Percentiles rank a stretch among this genome's conserved stretches.
Evolutionary conservation across 2,113 vertebrate species (phyloP).

Genomic region (Thunnus maccoyii): DNA sequence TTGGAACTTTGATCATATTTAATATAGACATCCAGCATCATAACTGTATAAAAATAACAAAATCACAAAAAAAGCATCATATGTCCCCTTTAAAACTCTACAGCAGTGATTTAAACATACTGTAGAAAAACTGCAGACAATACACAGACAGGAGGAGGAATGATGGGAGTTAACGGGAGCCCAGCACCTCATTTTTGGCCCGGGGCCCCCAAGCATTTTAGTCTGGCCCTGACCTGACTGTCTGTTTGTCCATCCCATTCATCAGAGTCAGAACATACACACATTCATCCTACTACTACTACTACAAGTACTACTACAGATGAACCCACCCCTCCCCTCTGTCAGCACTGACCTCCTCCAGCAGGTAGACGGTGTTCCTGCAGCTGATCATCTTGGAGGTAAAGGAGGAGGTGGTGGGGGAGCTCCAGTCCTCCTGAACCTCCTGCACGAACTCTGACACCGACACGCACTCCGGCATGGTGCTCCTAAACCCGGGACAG

Average conservation of each 20-base stretch:
- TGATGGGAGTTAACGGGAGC: neutral
- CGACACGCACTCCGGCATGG: slow-evolving; percentile 76
- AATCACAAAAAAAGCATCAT: too few relatives aligned
- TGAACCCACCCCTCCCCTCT: neutral
- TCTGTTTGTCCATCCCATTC: neutral
- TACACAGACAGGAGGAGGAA: too few relatives aligned
- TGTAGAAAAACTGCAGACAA: too few relatives aligned
- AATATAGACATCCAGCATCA: too few relatives aligned
- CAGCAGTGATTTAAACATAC: too few relatives aligned
- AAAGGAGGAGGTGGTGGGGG: slow-evolving; percentile 79
- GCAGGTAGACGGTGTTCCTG: slow-evolving; percentile 78
- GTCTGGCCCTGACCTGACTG: neutral
- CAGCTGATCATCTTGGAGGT: slow-evolving; percentile 78
- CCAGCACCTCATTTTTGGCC: neutral
- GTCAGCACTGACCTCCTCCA: slow-evolving; percentile 75
- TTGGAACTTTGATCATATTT: too few relatives aligned
- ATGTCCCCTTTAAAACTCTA: too few relatives aligned
- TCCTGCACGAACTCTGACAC: slow-evolving; percentile 75
- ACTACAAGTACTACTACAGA: neutral
- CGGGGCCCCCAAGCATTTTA: neutral
- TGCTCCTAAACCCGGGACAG: slow-evolving; percentile 27
- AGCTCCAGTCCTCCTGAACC: slow-evolving; percentile 81
- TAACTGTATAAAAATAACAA: too few relatives aligned
- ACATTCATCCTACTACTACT: neutral
- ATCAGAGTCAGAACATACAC: neutral